Base-by-base conservation (phyloP, 2,113 vertebrate genomes). In the Stegastes partitus region DNA sequence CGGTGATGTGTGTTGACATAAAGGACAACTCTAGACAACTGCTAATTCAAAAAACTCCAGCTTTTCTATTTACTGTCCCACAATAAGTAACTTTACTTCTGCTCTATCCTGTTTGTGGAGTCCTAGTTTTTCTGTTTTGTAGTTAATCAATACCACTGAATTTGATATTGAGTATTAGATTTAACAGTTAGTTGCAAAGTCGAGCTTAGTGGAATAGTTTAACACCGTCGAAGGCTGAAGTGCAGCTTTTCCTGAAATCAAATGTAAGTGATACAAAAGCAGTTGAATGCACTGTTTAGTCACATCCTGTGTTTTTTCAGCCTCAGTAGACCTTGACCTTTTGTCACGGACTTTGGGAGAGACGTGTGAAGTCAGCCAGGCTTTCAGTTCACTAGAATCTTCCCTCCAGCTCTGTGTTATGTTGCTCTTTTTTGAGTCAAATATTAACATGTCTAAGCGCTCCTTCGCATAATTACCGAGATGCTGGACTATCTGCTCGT, bases 351-450 rank as follows among this genome's bases (percentile, higher is more conserved):
- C 72, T 45, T 44, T 44, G 34, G n/a, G 44, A 28, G 9, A 56
- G 11, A 42, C 39, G 7, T 47, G 21, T 37, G 37, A 42, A 57
- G 14, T 77, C 37, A 70, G 23, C 10, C 9, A 37, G 18, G 25
- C 47, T 57, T 23, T 49, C 53, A 47, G 7, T 55, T 77, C 18
- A 54, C 51, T 68, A 3, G 19, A 81, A 37, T 37, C 8, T 23
- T 50, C 16, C 59, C 22, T 69, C 11, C 1, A 3, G 26, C 74
- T 70, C 19, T 19, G 15, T 70, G 25, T 34, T n/a, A 39, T 14
- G 26, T 54, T 4, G 1, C 19, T 1, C 39, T 4, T 21, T 82
- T 65, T 42, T 65, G 2, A 16, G 39, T 14, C 0, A 58, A 61
- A 65, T 14, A 69, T 68, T 21, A 25, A 62, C 34, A 16, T 22